A percentile compares a stretch with the other conserved stretches of the same genome.
Evolutionary conservation across 1,140 invertebrate genomes (phyloP).

Genomic region (Xylocopa sonorina): DNA sequence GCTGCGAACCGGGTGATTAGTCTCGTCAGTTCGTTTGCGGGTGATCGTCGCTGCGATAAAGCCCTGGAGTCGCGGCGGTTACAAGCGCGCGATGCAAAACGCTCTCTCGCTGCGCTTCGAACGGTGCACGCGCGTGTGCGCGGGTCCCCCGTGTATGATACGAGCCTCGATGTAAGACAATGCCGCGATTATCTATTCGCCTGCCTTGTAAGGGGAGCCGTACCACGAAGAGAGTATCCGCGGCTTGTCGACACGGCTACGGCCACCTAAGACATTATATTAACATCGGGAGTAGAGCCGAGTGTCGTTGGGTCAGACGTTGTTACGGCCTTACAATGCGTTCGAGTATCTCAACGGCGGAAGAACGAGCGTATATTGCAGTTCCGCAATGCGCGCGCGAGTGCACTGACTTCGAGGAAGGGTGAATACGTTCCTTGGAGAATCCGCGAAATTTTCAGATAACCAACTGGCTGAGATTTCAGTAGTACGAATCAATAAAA

Average conservation of each 20-base stretch:
- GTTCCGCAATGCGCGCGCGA: neutral
- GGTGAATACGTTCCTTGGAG: too few species aligned
- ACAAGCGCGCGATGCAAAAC: slow-evolving; percentile 48
- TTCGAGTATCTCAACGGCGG: neutral
- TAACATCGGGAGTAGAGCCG: slow-evolving; percentile 60
- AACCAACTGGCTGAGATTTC: too few species aligned
- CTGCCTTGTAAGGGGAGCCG: slow-evolving; percentile 68
- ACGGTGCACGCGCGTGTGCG: slow-evolving; percentile 1
- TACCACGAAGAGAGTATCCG: slow-evolving; percentile 54
- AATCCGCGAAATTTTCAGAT: too few species aligned
- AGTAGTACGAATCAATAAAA: too few species aligned
- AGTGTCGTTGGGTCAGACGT: slow-evolving; percentile 36
- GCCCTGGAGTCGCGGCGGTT: neutral
- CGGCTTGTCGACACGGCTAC: slow-evolving; percentile 70
- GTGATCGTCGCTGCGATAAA: slow-evolving; percentile 51
- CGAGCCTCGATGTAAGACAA: slow-evolving; percentile 76
- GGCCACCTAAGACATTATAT: slow-evolving; percentile 69
- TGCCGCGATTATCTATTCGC: slow-evolving; percentile 76
- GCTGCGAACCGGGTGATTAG: slow-evolving; percentile 52
- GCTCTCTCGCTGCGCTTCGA: slow-evolving; percentile 22
- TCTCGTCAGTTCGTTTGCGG: slow-evolving; percentile 48
- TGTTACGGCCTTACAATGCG: slow-evolving; percentile 23
- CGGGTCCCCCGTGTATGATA: slow-evolving; percentile 35
- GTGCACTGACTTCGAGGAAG: too few species aligned
- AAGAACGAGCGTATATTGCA: neutral